Evolutionary conservation across 2,797 vertebrate species (phyloP), one percentile per base, ranked within the genome.

Genomic region (Octomys mimax): DNA sequence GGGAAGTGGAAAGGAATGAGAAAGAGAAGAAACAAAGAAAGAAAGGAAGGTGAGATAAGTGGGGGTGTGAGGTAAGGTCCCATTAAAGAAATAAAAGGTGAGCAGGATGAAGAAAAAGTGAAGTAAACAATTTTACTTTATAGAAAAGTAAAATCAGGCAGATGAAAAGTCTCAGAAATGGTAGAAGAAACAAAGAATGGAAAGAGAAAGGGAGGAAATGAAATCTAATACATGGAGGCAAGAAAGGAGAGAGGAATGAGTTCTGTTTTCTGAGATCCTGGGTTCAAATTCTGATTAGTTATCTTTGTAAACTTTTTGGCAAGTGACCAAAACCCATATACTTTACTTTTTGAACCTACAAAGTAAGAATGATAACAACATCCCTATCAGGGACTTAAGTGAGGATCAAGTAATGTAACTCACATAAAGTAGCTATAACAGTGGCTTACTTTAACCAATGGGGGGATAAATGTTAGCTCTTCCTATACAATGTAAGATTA

Each of bases 391-490:
- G 22, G 24, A 70, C 49, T 83, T 83, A 33, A 87, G 86, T 62
- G 49, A 42, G 3, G 2, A 54, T 46, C 36, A 75, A 19, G n/a
- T 1, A 75, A 75, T 24, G 61, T 77, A 61, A 46, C 26, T 22
- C 18, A 70, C 21, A 13, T 33, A 68, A n/a, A 90, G 28, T 8
- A 54, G 31, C 46, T 52, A 28, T 26, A 28, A 13, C 3, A 68
- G 64, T n/a, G 12, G 19, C 42, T 31, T 24, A 12, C 79, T 73
- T 36, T 80, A 77, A 24, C 24, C 68, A 86, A 81, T 61, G 66
- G 52, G 16, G 49, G 24, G 64, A 64, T 64, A 92, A 92, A 82
- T 87, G 31, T 46, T 62, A 90, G 82, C 36, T 92, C 24, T 95
- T 71, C 70, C 3, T 54, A 49, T 83, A 10, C 57, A 64, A 5